Evolutionary conservation across 2,113 vertebrate species (phyloP).

Genomic region (Leptodactylus fuscus): DNA sequence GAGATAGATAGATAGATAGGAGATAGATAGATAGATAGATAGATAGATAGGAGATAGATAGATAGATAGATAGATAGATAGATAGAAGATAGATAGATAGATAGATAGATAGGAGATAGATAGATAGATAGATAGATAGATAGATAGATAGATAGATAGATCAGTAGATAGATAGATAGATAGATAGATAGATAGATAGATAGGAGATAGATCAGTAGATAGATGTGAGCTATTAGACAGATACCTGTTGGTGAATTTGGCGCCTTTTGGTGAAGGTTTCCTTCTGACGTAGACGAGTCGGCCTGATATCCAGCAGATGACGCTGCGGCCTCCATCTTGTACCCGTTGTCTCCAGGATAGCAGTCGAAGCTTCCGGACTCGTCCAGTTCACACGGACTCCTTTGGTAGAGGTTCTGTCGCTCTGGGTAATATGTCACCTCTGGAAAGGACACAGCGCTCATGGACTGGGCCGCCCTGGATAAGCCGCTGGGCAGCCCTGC

Average conservation of each 20-base stretch:
- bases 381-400: conserved; percentile 32
- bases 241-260: conserved; percentile 2
- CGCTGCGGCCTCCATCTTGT: background rate
- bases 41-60: too few relatives aligned
- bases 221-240: background rate
- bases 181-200: background rate
- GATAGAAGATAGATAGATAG: too few relatives aligned
- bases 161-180: background rate
- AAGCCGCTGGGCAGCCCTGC: background rate
- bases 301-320: background rate
- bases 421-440: background rate
- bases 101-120: too few relatives aligned
- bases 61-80: too few relatives aligned
- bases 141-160: too few relatives aligned
- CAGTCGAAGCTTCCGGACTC: background rate
- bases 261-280: background rate
- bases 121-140: too few relatives aligned
- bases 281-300: too few relatives aligned
- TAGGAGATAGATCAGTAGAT: background rate
- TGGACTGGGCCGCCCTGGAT: background rate
- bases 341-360: background rate
- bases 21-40: too few relatives aligned
- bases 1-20: too few relatives aligned
- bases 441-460: background rate
- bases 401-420: background rate